phyloP scores from a whole-genome alignment of 2,888 invertebrate species.

The Ptychoptera contaminata region DNA sequence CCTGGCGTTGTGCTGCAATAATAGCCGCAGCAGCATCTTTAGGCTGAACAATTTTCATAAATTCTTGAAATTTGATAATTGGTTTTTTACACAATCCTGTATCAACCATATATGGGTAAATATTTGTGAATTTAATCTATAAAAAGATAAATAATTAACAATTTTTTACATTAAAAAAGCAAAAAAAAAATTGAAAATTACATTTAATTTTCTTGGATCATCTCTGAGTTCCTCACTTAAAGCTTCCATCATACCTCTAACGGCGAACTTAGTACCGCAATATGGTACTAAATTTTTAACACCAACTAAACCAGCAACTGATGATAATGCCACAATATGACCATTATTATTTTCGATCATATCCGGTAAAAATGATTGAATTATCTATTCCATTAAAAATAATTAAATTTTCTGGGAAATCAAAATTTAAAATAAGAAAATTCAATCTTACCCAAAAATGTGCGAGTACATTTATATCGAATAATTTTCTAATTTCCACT shows the following conservation, averaged over 20 bases:
- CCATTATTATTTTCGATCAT: conserved; percentile 64
- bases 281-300: conserved; percentile 63
- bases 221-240: conserved; percentile 58
- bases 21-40: conserved; percentile 48
- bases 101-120: conserved; percentile 79
- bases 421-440: background rate
- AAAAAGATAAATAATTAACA: conserved; percentile 1
- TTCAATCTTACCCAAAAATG: conserved; percentile 57
- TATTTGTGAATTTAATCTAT: conserved; percentile 61
- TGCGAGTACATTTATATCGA: conserved; percentile 61
- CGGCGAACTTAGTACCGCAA: conserved; percentile 69
- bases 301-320: conserved; percentile 61
- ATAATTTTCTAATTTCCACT: conserved; percentile 48
- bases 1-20: conserved; percentile 48
- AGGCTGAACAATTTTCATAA: conserved; percentile 46
- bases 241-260: conserved; percentile 69
- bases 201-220: conserved; percentile 20
- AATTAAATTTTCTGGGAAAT: too few species aligned
- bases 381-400: conserved; percentile 15
- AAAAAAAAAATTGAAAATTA: conserved; percentile 11
- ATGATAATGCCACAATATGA: conserved; percentile 60
- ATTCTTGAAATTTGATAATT: conserved; percentile 47
- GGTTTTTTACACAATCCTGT: conserved; percentile 72
- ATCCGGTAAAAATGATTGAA: conserved; percentile 62
- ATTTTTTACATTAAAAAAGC: background rate